These are phyloP conservation scores for Toxonevra muliebris DNA, from an alignment of 2,888 invertebrate species.

Conservation along the genomic window DNA sequence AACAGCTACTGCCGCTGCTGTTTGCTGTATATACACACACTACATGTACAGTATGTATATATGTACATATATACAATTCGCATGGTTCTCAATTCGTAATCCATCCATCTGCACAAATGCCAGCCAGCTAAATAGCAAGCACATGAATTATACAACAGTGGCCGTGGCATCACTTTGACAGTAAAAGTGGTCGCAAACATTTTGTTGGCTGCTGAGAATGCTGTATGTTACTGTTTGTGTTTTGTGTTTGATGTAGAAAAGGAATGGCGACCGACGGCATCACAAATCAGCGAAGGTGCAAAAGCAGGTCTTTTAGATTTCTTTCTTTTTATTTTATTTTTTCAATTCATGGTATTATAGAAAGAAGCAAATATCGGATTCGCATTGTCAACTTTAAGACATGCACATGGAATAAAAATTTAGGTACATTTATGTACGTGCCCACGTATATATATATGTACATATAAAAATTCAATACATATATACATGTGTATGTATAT, in stretches of 20 bases:
- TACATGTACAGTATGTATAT: too few species aligned
- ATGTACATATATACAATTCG: conserved; percentile 3
- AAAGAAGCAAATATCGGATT: conserved; percentile 51
- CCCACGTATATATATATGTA: conserved; percentile 23
- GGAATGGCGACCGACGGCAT: too few species aligned
- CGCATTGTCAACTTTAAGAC: conserved; percentile 55
- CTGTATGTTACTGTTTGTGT: background rate
- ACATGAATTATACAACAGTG: conserved; percentile 4
- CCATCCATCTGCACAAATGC: background rate
- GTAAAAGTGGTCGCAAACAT: background rate
- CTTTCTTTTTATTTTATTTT: conserved; percentile 16
- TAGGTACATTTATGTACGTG: conserved; percentile 12
- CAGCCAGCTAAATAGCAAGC: background rate
- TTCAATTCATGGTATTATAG: conserved; percentile 17
- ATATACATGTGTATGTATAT: conserved; percentile 20
- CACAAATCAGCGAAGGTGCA: too few species aligned
- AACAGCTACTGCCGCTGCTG: too few species aligned
- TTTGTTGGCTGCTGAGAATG: background rate
- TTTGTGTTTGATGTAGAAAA: too few species aligned
- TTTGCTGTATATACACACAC: background rate
- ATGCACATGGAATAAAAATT: conserved; percentile 32
- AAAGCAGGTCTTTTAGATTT: too few species aligned
- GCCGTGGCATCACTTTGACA: background rate
- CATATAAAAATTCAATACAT: conserved; percentile 37
- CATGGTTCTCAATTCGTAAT: conserved; percentile 8